Evolutionary conservation across 2,113 vertebrate genomes (phyloP), one percentile per base, ranked within the genome.

Genomic region (Ariopsis seemanni): DNA sequence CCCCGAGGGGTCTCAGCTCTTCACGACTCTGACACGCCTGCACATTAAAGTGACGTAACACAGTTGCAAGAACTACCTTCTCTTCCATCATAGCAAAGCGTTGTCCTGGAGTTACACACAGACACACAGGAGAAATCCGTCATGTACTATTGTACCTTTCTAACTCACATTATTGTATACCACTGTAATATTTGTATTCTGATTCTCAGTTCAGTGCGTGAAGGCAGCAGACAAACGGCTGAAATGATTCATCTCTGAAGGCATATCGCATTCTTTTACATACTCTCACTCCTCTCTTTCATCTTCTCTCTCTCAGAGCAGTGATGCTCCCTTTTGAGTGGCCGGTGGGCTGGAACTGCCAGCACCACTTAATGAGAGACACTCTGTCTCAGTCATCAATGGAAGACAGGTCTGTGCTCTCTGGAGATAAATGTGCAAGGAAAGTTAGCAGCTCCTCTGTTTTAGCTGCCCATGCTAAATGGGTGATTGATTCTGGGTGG

Each of bases 31-130:
- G 96, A 89, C 57, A 93, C 0, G 94, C 93, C 72, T 96, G 94
- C 42, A 97, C 92, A 86, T 94, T 94, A 88, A 96, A 97, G 50
- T 82, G 91, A 50, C 94, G 95, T 86, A 97, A 92, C 69, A 97
- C 88, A 42, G 92, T 92, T 17, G 96, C 94, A 81, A 97, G 92
- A 86, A 97, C n/a, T 57, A 93, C 84, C 87, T 97, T 97, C 92
- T 97, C 97, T 91, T 97, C 97, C 91, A 97, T 95, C 63, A 95
- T 88, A 67, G 96, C 97, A 91, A 97, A 97, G 42, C 92, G 96
- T 83, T 97, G 96, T 90, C 97, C 97, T 97, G 86, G 42, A 88
- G 57, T 4, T 83, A 74, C 90, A 89, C 22, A 88, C 50, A 82
- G 4, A 78, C 50, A 90, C 4, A 83, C 8, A 82, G 30, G 30